A percentile compares a stretch with the other conserved stretches of the same genome.
Evolutionary conservation across 2,888 invertebrate genomes (phyloP).

Genomic region (Ormyrus thymus): DNA sequence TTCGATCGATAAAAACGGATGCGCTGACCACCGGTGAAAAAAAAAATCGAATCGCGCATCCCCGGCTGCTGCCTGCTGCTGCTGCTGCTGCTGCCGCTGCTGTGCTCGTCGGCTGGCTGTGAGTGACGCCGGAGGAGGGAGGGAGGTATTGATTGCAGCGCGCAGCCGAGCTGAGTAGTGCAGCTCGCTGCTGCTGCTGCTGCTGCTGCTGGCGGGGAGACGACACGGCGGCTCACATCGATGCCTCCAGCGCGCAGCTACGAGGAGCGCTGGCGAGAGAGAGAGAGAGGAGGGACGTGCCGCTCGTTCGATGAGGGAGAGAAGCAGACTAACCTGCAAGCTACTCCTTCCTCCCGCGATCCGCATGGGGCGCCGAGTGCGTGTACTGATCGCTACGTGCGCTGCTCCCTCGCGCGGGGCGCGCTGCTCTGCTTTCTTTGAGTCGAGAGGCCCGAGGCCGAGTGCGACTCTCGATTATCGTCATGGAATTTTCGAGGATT

Average conservation of each 20-base stretch:
- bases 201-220: slow-evolving; percentile 16
- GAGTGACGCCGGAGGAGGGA: slow-evolving; percentile 67
- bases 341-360: too few species aligned
- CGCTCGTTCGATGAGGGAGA: background rate
- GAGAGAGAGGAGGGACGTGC: slow-evolving; percentile 4
- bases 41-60: slow-evolving; percentile 26
- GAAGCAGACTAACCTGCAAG: too few species aligned
- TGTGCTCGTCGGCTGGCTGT: slow-evolving; percentile 66
- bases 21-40: slow-evolving; percentile 26
- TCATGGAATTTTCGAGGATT: too few species aligned
- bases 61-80: background rate
- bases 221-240: slow-evolving; percentile 38
- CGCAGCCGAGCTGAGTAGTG: slow-evolving; percentile 58
- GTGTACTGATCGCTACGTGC: slow-evolving; percentile 9
- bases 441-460: too few species aligned
- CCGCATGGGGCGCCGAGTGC: too few species aligned
- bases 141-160: slow-evolving; percentile 71
- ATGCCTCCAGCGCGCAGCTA: slow-evolving; percentile 14
- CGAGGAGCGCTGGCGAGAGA: background rate
- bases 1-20: slow-evolving; percentile 33
- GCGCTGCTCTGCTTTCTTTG: background rate
- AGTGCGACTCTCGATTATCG: too few species aligned
- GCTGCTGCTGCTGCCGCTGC: slow-evolving; percentile 49
- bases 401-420: slow-evolving; percentile 30
- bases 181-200: background rate